These are phyloP conservation scores for silkworm (Bombyx mori) DNA, from an alignment of 1,140 invertebrate genomes.

Conservation along the genomic window DNA sequence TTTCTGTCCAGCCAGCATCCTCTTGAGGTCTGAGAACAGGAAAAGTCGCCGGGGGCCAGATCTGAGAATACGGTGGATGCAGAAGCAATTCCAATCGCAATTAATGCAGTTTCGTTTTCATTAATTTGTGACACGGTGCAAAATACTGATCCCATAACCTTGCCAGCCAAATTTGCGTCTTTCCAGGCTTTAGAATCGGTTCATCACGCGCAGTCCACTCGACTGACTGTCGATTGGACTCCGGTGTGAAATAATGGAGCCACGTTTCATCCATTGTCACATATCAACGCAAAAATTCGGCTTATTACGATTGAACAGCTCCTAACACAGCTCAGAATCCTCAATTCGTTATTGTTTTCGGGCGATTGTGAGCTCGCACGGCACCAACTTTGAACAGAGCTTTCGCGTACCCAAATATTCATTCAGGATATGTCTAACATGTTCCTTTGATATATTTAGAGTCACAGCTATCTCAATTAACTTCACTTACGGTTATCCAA, in stretches of 20 bases:
- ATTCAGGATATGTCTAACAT: conserved; percentile 9
- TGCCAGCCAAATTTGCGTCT: conserved; percentile 8
- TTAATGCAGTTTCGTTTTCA: conserved; percentile 21
- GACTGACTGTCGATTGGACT: conserved; percentile 16
- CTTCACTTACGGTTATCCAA: conserved; percentile 10
- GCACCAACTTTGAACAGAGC: conserved; percentile 12
- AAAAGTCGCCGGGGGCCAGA: conserved; percentile 13
- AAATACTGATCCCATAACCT: conserved; percentile 11
- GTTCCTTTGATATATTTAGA: conserved; percentile 11
- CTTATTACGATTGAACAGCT: conserved; percentile 8
- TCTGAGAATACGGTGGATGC: conserved; percentile 12
- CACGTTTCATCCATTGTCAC: conserved; percentile 14
- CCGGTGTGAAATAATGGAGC: conserved; percentile 12
- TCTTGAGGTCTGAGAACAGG: conserved; percentile 18
- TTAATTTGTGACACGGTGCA: conserved; percentile 36
- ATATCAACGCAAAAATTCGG: conserved; percentile 11
- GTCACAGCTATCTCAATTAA: conserved; percentile 12
- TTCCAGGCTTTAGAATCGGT: conserved; percentile 13
- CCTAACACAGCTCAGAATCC: conserved; percentile 14
- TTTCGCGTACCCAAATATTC: conserved; percentile 10
- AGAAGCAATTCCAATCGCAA: conserved; percentile 13
- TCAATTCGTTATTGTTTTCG: conserved; percentile 13
- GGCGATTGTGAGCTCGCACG: conserved; percentile 12
- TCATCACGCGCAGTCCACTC: conserved; percentile 15
- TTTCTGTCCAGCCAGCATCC: conserved; percentile 17